Evolutionary conservation across 2,888 invertebrate genomes (phyloP).

Genomic region (Dyspetes luteomarginatus): DNA sequence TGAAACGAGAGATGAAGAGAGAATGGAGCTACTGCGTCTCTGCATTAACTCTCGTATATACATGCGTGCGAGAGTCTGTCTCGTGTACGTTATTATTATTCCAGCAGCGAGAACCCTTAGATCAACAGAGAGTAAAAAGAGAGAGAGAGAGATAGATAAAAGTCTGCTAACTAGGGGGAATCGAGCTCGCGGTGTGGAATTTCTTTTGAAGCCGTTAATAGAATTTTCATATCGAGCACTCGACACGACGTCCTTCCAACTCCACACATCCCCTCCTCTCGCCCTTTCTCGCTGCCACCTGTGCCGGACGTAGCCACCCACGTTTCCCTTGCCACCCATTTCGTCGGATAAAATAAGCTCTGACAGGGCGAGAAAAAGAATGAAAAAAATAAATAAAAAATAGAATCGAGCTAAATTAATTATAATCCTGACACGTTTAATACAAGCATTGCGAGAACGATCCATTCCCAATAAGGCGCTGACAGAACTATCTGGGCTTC

Average conservation of each 20-base stretch:
- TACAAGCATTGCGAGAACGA: too few species aligned
- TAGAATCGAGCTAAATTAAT: constrained; percentile 42
- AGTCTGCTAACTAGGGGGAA: constrained; percentile 69
- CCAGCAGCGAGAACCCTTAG: constrained; percentile 64
- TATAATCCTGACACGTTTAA: too few species aligned
- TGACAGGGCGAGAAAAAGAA: constrained; percentile 2
- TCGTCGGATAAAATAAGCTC: constrained; percentile 40
- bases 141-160: constrained; percentile 11
- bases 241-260: constrained; percentile 51
- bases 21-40: constrained; percentile 15
- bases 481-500: too few species aligned
- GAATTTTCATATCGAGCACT: constrained; percentile 70
- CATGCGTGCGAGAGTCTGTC: constrained; percentile 59
- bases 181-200: constrained; percentile 68
- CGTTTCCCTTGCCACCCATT: constrained; percentile 13
- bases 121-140: constrained; percentile 65
- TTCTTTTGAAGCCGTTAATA: constrained; percentile 73
- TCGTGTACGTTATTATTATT: constrained; percentile 69
- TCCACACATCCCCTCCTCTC: constrained; percentile 27
- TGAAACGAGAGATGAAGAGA: constrained; percentile 22
- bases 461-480: too few species aligned
- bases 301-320: constrained; percentile 63
- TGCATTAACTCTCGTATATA: not conserved
- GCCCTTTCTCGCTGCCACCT: constrained; percentile 56
- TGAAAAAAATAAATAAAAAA: constrained; percentile 23